Evolutionary conservation across 2,888 invertebrate genomes (phyloP), one percentile per base, ranked within the genome.

Genomic region (Spialia ferax): DNA sequence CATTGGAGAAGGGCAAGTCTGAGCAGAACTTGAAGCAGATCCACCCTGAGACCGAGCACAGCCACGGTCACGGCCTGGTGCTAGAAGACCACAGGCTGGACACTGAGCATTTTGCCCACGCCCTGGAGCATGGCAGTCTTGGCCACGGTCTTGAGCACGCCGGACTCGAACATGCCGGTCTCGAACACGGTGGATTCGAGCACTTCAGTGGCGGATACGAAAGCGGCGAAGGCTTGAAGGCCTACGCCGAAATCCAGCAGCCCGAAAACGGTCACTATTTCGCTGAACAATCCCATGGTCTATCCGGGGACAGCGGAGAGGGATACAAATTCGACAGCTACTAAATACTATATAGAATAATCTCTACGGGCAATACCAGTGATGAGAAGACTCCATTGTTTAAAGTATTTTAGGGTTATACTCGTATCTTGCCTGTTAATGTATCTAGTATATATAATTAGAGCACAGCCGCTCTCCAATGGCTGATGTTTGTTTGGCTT

Each of bases 1-100:
- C 96, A 3, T 85, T 96, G 64, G 95, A 95, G 78, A 94, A 95
- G 75, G 96, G 96, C 60, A 94, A 95, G 74, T 94, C 94, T 75
- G 95, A 95, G 76, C 94, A 94, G 73, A 94, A 94, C 77, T 80
- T 95, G 76, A 95, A 95, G 77, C 89, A 90, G 71, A 88, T 95
- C 74, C 95, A 95, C 79, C 95, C 95, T 2, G 95, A 95, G 82
- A 94, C 94, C 11, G 91, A 95, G 75, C 94, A 95, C 75, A 88
- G 85, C 52, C 94, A 95, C 73, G 95, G 95, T 20, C 92, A 94
- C 52, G 95, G 95, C 61, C 81, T 95, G 13, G 95, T 95, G 8
- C 87, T 95, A 15, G 95, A 95, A 82, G 94, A 95, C 76, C 94
- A 95, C 78, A 93, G 93, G 55, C 81, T 89, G 23, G 84, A 93